Base-by-base conservation (phyloP, 2,888 invertebrate species). In the Drosophila engyochracea region DNA sequence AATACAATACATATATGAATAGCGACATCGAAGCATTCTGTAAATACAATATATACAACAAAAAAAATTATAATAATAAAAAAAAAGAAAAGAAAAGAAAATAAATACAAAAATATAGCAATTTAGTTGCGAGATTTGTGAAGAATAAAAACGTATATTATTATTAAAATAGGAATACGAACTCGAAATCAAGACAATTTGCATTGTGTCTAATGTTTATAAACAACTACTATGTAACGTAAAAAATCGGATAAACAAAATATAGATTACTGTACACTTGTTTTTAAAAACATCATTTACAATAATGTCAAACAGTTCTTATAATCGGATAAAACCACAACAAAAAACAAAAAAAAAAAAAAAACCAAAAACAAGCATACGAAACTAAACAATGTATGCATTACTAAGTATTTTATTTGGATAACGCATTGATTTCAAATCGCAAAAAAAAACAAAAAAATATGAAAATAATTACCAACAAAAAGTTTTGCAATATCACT, bases 1-100 rank as follows among this genome's bases (percentile, higher is more conserved):
- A 57, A 28, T 47, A 81, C 68, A 72, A 63, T 63, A 70, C 64
- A 70, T 73, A 74, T 76, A 81, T 73, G 79, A 60, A 81, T 88
- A 90, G 89, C 86, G 83, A 87, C 87, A 87, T 87, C 87, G 87
- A 87, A 87, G 90, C 83, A 88, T 91, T 91, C 88, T 88, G 87
- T 88, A 88, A 87, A 88, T 87, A 87, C 70, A 64, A 89, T 77
- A 81, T 61, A 82, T 47, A 47, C 47, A 47, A 47, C 64, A 68
- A 70, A 16, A 63, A 69, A 19, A 73, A 71, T 54, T 67, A 33
- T 35, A 37, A 44, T 41, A 62, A 61, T 49, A 55, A 49, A 51
- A 58, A 58, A 28, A 28, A 28, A 28, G 28, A 58, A 52, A 65
- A 65, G 53, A 69, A 72, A 63, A 69, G 53, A 35, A 64, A 60